A percentile compares a stretch with the other conserved stretches of the same genome.
These are phyloP conservation scores for Drosophila colorata DNA, from an alignment of 2,888 invertebrate species.

Conservation along the genomic window DNA sequence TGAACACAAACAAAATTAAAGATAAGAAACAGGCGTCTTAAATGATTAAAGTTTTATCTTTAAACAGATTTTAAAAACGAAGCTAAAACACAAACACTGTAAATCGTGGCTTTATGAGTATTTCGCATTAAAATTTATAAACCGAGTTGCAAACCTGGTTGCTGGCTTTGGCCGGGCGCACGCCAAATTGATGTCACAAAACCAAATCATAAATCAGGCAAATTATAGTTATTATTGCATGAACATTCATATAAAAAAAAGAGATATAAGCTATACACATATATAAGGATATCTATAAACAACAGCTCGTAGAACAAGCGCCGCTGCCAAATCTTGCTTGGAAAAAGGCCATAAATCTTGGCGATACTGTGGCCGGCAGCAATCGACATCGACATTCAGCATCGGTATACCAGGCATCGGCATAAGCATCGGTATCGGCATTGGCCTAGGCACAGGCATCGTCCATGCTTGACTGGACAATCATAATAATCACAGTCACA, in stretches of 20 bases:
- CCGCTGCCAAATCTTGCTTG: slow-evolving; percentile 60
- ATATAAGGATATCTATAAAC: slow-evolving; percentile 49
- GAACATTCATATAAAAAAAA: slow-evolving; percentile 34
- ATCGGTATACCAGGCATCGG: slow-evolving; percentile 37
- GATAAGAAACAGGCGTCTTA: no score
- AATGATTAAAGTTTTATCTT: background rate
- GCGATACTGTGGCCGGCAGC: slow-evolving; percentile 55
- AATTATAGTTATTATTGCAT: slow-evolving; percentile 77
- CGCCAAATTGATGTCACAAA: slow-evolving; percentile 77
- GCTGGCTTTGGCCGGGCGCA: slow-evolving; percentile 11
- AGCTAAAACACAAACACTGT: background rate
- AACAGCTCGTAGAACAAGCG: slow-evolving; percentile 76
- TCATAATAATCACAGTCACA: slow-evolving; percentile 79
- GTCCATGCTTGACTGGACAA: slow-evolving; percentile 81
- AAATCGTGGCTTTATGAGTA: background rate
- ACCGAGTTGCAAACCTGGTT: slow-evolving; percentile 19
- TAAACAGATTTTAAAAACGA: no score
- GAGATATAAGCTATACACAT: slow-evolving; percentile 28
- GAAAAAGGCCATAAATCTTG: slow-evolving; percentile 77
- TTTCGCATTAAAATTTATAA: slow-evolving; percentile 23
- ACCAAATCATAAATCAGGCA: slow-evolving; percentile 76
- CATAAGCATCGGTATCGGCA: slow-evolving; percentile 32
- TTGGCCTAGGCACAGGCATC: slow-evolving; percentile 48
- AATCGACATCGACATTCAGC: slow-evolving; percentile 28
- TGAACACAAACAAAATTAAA: no score